Percentiles rank a stretch among this genome's conserved stretches.
These are phyloP conservation scores for Stenurella melanura DNA, from an alignment of 2,888 invertebrate genomes.

Conservation along the genomic window DNA sequence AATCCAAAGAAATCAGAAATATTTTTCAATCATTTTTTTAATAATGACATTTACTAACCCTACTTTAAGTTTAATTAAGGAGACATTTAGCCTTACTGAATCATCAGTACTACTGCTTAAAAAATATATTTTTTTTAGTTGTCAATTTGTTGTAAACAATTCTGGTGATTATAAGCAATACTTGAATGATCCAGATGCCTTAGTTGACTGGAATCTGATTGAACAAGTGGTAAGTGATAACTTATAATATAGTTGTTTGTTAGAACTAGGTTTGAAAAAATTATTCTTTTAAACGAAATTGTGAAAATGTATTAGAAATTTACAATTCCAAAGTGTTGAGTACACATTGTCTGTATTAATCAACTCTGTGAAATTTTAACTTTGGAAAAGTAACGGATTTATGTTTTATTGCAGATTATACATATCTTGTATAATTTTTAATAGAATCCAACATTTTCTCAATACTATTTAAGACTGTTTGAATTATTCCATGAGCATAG, in stretches of 20 bases:
- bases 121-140: conserved; percentile 77
- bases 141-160: conserved; percentile 94
- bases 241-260: background rate
- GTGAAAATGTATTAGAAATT: background rate
- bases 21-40: too few relatives aligned
- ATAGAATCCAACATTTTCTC: conserved; percentile 20
- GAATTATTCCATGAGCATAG: background rate
- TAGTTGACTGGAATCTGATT: conserved; percentile 93
- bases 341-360: conserved; percentile 53
- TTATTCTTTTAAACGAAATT: too few relatives aligned
- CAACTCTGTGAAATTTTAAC: conserved; percentile 58
- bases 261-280: background rate
- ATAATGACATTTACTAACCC: background rate
- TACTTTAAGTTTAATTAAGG: background rate
- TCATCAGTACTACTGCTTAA: background rate
- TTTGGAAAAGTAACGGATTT: conserved; percentile 57
- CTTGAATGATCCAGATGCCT: conserved; percentile 88
- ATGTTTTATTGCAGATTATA: conserved; percentile 27
- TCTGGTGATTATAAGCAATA: conserved; percentile 87
- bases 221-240: conserved; percentile 89
- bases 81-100: background rate
- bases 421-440: conserved; percentile 16
- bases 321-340: conserved; percentile 60
- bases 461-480: background rate
- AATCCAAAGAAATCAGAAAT: too few relatives aligned